These are phyloP conservation scores for Scaptomyza caliginosa DNA, from an alignment of 2,888 invertebrate species.

Conservation along the genomic window DNA sequence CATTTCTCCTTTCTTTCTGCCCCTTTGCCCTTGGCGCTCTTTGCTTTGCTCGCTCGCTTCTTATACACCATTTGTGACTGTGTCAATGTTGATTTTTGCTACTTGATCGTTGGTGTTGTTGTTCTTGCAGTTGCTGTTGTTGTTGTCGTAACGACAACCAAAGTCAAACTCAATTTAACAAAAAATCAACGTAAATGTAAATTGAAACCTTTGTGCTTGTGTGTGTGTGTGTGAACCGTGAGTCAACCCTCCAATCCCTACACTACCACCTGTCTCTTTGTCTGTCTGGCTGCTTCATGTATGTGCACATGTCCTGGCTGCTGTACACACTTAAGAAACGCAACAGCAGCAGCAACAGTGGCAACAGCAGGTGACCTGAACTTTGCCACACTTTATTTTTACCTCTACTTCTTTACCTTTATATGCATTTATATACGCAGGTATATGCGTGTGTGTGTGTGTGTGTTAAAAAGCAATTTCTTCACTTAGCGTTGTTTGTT, in stretches of 20 bases:
- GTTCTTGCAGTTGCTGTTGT: conserved; percentile 15
- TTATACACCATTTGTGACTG: conserved; percentile 54
- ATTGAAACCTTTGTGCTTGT: conserved; percentile 56
- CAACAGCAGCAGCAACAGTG: background rate
- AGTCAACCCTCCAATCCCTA: conserved; percentile 31
- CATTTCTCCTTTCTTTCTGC: background rate
- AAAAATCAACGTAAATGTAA: conserved; percentile 77
- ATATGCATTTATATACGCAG: background rate
- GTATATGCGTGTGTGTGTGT: conserved; percentile 7
- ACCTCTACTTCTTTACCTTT: background rate
- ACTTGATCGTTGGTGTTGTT: conserved; percentile 27
- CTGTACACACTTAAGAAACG: conserved; percentile 40
- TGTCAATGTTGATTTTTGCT: conserved; percentile 70
- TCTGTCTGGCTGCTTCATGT: conserved; percentile 20
- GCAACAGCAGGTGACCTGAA: conserved; percentile 35
- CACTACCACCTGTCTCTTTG: background rate
- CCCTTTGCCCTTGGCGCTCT: background rate
- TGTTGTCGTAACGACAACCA: conserved; percentile 51
- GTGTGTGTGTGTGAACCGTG: conserved; percentile 29
- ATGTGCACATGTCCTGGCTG: conserved; percentile 29
- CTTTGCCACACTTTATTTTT: conserved; percentile 10
- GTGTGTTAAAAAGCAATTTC: conserved; percentile 69
- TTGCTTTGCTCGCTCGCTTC: conserved; percentile 2
- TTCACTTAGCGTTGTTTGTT: conserved; percentile 29
- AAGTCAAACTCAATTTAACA: conserved; percentile 76